Evolutionary conservation across 2,888 invertebrate genomes (phyloP), one percentile per base, ranked within the genome.

Genomic region (Dynastes tityus): DNA sequence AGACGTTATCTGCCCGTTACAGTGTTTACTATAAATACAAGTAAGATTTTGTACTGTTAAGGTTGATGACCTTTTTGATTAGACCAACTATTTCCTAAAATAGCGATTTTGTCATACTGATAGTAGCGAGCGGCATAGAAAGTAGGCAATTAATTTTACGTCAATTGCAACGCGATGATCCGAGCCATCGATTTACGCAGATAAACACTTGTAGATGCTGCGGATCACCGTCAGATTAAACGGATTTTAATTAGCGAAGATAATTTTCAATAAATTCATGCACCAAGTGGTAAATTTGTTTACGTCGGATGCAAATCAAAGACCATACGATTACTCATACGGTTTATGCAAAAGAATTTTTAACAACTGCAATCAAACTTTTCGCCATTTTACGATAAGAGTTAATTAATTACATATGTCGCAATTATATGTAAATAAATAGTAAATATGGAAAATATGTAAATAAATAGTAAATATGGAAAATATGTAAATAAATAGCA

Each of bases 51-150:
- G 5, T 53, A 53, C 53, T n/a, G 53, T 45, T 9, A 32, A 13
- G 29, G 64, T 27, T 29, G 68, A 70, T 70, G 51, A 70, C 68
- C 68, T 27, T 49, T 70, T 11, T 32, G 51, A 70, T 51, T 51
- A 29, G 68, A 51, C 51, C 45, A 68, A 51, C 68, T 27, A 51
- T 49, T 70, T 70, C 68, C 22, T 70, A 70, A 70, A 70, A 70
- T 70, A 70, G 32, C 51, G 29, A 51, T 68, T 68, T 49, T 29
- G 49, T 11, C n/a, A 37, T 45, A 40, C 16, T 65, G 68, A 51
- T 51, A 70, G 8, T n/a, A 40, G 40, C 37, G 8, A 29, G 9
- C 29, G 37, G 16, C 40, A 16, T 16, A 16, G 40, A 16, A 16
- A 65, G 27, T 70, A 22, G 22, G 22, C 0, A 70, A 70, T 70